These are phyloP conservation scores for Novumbra hubbsi DNA, from an alignment of 2,797 vertebrate species.

Conservation along the genomic window DNA sequence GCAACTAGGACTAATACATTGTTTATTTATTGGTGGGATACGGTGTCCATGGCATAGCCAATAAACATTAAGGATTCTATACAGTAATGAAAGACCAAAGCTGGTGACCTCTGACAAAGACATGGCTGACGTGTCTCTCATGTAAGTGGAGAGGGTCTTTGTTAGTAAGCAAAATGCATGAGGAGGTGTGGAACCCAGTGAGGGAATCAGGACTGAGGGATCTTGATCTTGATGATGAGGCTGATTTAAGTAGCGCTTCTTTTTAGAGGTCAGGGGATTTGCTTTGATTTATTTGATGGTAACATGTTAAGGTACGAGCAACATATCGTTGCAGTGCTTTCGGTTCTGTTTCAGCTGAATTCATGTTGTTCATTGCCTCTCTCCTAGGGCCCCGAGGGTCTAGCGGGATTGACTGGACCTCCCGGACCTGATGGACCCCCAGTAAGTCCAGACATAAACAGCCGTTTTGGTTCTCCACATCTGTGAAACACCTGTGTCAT, in stretches of 20 bases:
- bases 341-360: neutral
- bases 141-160: neutral
- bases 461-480: neutral
- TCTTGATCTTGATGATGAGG: conserved; percentile 4
- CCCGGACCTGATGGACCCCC: conserved; percentile 87
- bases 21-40: too few species aligned
- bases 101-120: neutral
- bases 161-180: neutral
- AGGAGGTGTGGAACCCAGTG: neutral
- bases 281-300: conserved; percentile 12
- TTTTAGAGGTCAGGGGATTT: conserved; percentile 9
- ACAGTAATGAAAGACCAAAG: neutral
- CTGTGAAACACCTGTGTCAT: neutral
- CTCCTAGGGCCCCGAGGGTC: conserved; percentile 86
- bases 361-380: neutral
- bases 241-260: conserved; percentile 16
- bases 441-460: conserved; percentile 73
- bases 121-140: neutral
- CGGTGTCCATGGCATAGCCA: too few species aligned
- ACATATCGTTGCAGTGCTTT: neutral
- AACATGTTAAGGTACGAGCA: neutral
- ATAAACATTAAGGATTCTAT: too few species aligned
- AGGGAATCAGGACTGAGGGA: neutral
- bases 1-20: too few species aligned
- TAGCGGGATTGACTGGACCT: conserved; percentile 85